Evolutionary conservation across 2,888 invertebrate genomes (phyloP).

Genomic region (Andrena minutula): DNA sequence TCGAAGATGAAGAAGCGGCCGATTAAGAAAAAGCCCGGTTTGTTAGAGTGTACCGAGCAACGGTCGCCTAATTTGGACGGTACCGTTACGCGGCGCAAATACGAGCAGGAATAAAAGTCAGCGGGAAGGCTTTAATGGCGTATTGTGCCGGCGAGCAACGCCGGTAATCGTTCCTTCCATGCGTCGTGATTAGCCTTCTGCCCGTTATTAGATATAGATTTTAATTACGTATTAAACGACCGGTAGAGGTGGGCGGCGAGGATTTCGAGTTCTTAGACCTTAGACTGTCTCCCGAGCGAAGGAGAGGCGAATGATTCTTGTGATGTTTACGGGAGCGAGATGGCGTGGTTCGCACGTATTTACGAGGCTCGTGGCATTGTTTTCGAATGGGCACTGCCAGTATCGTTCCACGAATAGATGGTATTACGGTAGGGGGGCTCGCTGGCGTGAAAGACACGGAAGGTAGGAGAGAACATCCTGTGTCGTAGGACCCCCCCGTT

Average conservation of each 20-base stretch:
- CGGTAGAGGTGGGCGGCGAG: background rate
- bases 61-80: conserved; percentile 61
- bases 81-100: conserved; percentile 58
- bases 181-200: background rate
- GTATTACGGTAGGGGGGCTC: conserved; percentile 67
- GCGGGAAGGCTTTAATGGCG: conserved; percentile 23
- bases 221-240: conserved; percentile 26
- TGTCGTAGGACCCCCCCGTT: conserved; percentile 76
- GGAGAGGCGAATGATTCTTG: background rate
- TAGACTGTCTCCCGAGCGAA: background rate
- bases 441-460: conserved; percentile 74
- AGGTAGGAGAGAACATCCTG: conserved; percentile 79
- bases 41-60: conserved; percentile 44
- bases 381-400: conserved; percentile 57
- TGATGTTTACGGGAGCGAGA: background rate
- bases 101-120: conserved; percentile 27
- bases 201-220: background rate
- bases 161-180: conserved; percentile 16
- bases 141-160: conserved; percentile 20
- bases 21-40: conserved; percentile 63
- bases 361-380: conserved; percentile 63
- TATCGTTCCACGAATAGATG: conserved; percentile 75
- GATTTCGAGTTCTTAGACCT: background rate
- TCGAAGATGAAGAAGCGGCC: conserved; percentile 42
- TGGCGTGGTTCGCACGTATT: conserved; percentile 67